These are phyloP conservation scores for Globia sparganii DNA, from an alignment of 2,888 invertebrate species.

Conservation along the genomic window DNA sequence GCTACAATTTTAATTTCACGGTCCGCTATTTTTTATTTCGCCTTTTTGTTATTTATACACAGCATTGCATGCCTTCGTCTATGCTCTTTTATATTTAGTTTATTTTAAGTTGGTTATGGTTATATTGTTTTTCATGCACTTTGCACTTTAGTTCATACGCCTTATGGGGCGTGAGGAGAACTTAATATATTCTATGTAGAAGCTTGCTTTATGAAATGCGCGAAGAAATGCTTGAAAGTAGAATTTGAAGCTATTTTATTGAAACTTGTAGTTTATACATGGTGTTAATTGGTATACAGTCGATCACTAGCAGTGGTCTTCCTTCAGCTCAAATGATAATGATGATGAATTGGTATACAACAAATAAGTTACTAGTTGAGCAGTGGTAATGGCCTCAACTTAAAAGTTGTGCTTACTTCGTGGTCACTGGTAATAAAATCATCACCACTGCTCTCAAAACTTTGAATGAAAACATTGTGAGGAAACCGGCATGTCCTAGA, in stretches of 20 bases:
- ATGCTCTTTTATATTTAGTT: conserved; percentile 65
- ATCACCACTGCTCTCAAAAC: too few species aligned
- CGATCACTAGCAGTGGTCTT: too few species aligned
- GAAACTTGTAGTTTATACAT: conserved; percentile 28
- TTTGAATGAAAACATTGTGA: too few species aligned
- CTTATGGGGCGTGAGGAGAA: not conserved
- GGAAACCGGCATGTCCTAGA: too few species aligned
- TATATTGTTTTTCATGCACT: conserved; percentile 27
- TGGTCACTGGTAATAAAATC: too few species aligned
- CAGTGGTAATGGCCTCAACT: too few species aligned
- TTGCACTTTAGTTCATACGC: conserved; percentile 5
- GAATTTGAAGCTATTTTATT: not conserved
- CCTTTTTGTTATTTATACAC: conserved; percentile 53
- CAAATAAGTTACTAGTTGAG: not conserved
- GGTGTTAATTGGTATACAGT: conserved; percentile 41
- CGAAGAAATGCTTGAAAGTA: conserved; percentile 23
- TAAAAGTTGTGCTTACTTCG: too few species aligned
- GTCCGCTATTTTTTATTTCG: conserved; percentile 41
- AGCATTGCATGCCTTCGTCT: conserved; percentile 72
- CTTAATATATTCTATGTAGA: not conserved
- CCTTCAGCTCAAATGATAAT: too few species aligned
- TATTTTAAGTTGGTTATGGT: conserved; percentile 57
- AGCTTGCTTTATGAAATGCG: conserved; percentile 18
- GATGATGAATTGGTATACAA: not conserved
- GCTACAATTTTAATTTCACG: conserved; percentile 8